These are phyloP conservation scores for Polypedilum vanderplanki DNA, from an alignment of 1,140 invertebrate genomes.

Conservation along the genomic window DNA sequence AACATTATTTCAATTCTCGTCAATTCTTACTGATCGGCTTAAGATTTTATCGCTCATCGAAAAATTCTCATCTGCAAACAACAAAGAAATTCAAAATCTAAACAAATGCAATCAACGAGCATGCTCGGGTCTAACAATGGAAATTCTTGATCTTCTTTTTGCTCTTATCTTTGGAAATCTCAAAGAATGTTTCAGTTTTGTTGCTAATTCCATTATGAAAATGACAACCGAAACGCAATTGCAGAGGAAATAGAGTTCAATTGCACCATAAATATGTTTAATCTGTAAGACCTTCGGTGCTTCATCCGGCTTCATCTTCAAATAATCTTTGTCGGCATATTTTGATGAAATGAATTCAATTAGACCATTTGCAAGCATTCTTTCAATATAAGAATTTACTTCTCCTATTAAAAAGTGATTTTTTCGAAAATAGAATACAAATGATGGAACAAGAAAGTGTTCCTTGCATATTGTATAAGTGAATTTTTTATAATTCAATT, in stretches of 20 bases:
- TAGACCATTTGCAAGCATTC: neutral
- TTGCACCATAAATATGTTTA: constrained; percentile 5
- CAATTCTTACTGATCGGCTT: neutral
- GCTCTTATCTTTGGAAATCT: neutral
- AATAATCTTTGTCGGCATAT: neutral
- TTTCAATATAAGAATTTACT: neutral
- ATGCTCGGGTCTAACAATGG: neutral
- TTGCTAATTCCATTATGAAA: constrained; percentile 12
- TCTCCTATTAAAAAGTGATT: neutral
- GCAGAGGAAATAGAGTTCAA: neutral
- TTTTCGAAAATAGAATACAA: constrained; percentile 12
- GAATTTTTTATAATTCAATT: neutral
- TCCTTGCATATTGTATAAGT: neutral
- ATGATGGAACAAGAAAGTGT: neutral
- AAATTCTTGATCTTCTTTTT: neutral
- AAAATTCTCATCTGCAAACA: neutral
- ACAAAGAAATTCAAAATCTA: neutral
- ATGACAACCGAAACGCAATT: neutral
- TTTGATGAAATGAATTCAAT: neutral
- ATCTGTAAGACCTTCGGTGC: neutral
- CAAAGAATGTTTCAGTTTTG: neutral
- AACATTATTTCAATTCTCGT: neutral
- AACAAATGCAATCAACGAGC: neutral
- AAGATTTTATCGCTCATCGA: neutral
- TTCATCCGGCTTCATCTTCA: constrained; percentile 5